Base-by-base conservation (phyloP, 2,888 invertebrate genomes). In the Cheilosia soror region DNA sequence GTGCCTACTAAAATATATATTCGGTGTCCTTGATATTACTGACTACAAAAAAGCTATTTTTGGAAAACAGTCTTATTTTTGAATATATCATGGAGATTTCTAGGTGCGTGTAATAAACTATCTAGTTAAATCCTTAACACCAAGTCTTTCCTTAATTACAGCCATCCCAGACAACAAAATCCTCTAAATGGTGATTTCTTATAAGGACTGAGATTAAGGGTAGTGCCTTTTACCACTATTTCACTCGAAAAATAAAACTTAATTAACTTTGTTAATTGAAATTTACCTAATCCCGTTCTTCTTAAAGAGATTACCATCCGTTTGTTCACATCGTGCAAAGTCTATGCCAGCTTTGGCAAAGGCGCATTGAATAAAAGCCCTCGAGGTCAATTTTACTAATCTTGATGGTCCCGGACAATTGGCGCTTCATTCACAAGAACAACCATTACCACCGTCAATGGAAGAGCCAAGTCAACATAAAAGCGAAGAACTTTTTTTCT, bases 401-500 rank as follows among this genome's bases (percentile, higher is more conserved):
- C 73, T 68, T 40, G 63, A 78, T 73, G 73, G 79, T 53, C 79
- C 63, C 57, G 62, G 73, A 55, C 47, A 80, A 51, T 62, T 57
- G 51, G 51, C 40, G 69, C 60, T 85, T 72, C 85, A 85, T 85
- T 85, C 85, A 85, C 81, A 85, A 81, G 40, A 76, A 49, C 72
- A 72, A 71, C 85, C 76, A 81, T 85, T 68, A 81, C 81, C 81
- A 62, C 76, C 81, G 71, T 85, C 85, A 85, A 85, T 85, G 84
- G 63, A 80, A 55, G 47, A 71, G 31, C 51, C 68, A 76, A 71
- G 29, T 62, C 69, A 81, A 68, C 63, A 55, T 55, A 58, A 66
- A 57, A 29, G 1, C 33, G 20, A 15, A 7, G 15, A 27, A 37
- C 27, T 40, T 68, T 51, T 37, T 51, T 66, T 31, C 27, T 15